Conservation (phyloP, 1,140 invertebrate species). For the Pseudobourletiella spinata region DNA sequence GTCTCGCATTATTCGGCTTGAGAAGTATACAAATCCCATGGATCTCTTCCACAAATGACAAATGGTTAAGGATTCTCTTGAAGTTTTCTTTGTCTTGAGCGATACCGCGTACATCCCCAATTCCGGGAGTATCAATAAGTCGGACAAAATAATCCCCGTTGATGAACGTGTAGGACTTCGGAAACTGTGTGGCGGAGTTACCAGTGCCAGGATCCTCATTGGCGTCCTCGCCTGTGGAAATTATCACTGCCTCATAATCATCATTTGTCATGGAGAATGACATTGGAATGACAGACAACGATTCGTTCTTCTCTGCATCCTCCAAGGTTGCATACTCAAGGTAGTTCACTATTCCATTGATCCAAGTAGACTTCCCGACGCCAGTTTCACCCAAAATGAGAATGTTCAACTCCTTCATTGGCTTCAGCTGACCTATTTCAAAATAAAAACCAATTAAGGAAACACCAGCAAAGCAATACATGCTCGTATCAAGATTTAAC, state of each 20-base stretch:
- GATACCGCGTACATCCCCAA: conserved; percentile 37
- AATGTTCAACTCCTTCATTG: conserved; percentile 6
- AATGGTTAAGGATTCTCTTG: conserved; percentile 29
- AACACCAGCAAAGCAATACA: neutral
- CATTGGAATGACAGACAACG: neutral
- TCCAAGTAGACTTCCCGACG: conserved; percentile 33
- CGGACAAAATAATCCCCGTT: conserved; percentile 14
- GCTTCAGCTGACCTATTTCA: neutral
- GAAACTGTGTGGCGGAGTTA: neutral
- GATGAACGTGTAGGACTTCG: neutral
- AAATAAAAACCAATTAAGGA: too few species aligned
- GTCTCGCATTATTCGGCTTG: conserved; percentile 33
- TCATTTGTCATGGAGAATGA: conserved; percentile 12
- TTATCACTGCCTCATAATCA: conserved; percentile 5
- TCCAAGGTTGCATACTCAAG: neutral
- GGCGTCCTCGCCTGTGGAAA: conserved; percentile 7
- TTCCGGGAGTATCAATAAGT: conserved; percentile 39
- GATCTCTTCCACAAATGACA: conserved; percentile 26
- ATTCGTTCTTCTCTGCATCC: conserved; percentile 8
- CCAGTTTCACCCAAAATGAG: conserved; percentile 25
- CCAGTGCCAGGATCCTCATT: neutral
- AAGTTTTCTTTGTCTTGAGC: conserved; percentile 37
- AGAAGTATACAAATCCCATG: conserved; percentile 37
- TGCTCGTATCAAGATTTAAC: too few species aligned
- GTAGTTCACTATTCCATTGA: conserved; percentile 31